These are phyloP conservation scores for Trachelus stipa DNA, from an alignment of 2,888 invertebrate genomes.

Conservation along the genomic window DNA sequence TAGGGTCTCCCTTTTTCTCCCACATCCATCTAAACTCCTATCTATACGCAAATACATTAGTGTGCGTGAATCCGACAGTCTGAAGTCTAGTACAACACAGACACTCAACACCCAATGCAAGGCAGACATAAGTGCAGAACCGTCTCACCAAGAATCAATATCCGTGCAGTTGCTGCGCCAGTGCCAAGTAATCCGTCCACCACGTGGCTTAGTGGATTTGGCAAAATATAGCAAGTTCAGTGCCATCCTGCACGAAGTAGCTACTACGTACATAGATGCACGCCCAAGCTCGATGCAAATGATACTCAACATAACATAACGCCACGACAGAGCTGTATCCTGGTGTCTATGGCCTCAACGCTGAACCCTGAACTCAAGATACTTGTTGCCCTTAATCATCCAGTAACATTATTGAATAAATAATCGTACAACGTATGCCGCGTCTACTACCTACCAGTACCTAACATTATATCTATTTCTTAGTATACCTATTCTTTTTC, in stretches of 20 bases:
- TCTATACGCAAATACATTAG: not conserved
- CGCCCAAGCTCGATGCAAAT: not conserved
- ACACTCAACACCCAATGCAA: not conserved
- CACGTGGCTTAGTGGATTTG: not conserved
- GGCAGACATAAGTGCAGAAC: not conserved
- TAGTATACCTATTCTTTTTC: not conserved
- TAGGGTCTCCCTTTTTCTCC: slow-evolving; percentile 30
- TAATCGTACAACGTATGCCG: not conserved
- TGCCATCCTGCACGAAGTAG: not conserved
- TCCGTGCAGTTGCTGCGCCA: not conserved
- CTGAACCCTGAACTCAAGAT: not conserved
- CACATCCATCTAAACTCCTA: not conserved
- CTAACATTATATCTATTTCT: not conserved
- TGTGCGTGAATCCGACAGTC: not conserved
- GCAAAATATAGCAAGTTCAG: slow-evolving; percentile 21
- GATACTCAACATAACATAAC: too few relatives aligned
- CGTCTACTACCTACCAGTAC: not conserved
- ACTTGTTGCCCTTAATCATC: not conserved
- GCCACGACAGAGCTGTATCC: not conserved
- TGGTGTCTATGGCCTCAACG: not conserved
- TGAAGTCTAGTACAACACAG: not conserved
- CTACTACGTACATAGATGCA: not conserved
- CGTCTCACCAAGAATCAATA: not conserved
- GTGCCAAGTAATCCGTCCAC: not conserved
- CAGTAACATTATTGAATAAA: not conserved